Conservation (phyloP, 2,888 invertebrate genomes). For the Mesochorus sp. region DNA sequence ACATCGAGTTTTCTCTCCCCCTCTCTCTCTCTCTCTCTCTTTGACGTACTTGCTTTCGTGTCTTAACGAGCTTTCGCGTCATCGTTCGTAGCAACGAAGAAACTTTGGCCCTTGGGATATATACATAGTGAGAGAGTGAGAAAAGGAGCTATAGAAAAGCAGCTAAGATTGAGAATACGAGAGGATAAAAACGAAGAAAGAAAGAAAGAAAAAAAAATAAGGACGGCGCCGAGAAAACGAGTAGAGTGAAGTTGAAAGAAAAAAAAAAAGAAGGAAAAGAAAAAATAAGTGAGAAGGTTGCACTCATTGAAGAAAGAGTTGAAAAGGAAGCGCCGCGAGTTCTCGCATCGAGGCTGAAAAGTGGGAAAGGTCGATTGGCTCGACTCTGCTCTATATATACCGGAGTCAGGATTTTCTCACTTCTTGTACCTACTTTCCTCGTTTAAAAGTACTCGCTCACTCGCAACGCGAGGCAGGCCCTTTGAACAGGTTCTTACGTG, state of each 20-base stretch:
- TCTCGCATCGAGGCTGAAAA: conserved; percentile 37
- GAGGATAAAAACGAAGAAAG: conserved; percentile 35
- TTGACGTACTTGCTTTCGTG: conserved; percentile 48
- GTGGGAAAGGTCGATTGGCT: conserved; percentile 56
- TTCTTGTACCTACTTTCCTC: conserved; percentile 10
- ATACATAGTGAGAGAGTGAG: conserved; percentile 9
- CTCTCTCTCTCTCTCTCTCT: conserved; percentile 15
- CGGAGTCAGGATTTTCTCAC: conserved; percentile 22
- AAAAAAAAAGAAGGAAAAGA: not conserved
- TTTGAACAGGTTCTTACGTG: not conserved
- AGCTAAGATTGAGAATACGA: conserved; percentile 56
- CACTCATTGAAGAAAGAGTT: conserved; percentile 36
- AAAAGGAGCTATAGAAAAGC: conserved; percentile 27
- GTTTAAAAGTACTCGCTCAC: not conserved
- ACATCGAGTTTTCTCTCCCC: not conserved
- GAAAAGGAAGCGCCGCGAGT: conserved; percentile 15
- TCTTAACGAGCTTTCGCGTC: conserved; percentile 59
- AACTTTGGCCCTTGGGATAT: conserved; percentile 55
- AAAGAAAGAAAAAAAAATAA: conserved; percentile 22
- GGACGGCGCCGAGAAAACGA: conserved; percentile 18
- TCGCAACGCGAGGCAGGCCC: not conserved
- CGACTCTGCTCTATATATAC: conserved; percentile 19
- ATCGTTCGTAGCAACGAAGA: conserved; percentile 54
- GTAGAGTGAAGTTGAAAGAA: conserved; percentile 9
- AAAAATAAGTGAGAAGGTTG: conserved; percentile 13